Evolutionary conservation across 2,797 vertebrate genomes (phyloP).

Genomic region (Rhinella marina): DNA sequence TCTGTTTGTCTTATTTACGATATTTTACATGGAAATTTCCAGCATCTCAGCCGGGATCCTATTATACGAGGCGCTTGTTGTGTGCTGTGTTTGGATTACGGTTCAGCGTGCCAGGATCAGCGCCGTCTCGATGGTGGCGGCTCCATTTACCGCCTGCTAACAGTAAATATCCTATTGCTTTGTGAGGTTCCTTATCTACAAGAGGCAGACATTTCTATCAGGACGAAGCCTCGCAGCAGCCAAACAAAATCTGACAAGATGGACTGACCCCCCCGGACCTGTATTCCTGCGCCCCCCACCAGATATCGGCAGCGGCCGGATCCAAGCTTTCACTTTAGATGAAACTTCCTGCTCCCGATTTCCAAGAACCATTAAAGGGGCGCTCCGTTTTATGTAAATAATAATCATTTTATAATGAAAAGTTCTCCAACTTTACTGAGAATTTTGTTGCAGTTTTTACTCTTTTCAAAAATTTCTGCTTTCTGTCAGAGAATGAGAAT

Average conservation of each 20-base stretch:
- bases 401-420: neutral
- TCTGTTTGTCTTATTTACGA: neutral
- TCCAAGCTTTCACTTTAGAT: neutral
- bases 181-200: slow-evolving; percentile 14
- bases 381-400: neutral
- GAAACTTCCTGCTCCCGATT: neutral
- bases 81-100: too few species aligned
- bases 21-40: neutral
- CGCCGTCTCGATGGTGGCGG: neutral
- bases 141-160: neutral
- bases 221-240: neutral
- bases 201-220: neutral
- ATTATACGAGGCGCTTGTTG: neutral
- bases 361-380: neutral
- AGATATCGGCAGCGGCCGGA: neutral
- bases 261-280: neutral
- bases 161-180: neutral
- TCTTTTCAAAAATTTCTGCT: neutral
- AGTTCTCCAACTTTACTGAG: neutral
- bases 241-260: neutral
- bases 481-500: too few species aligned
- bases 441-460: neutral
- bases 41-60: neutral
- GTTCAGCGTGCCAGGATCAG: neutral
- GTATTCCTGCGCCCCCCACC: neutral